Conservation (phyloP, 2,888 invertebrate genomes). For the Diplazon laetatorius region DNA sequence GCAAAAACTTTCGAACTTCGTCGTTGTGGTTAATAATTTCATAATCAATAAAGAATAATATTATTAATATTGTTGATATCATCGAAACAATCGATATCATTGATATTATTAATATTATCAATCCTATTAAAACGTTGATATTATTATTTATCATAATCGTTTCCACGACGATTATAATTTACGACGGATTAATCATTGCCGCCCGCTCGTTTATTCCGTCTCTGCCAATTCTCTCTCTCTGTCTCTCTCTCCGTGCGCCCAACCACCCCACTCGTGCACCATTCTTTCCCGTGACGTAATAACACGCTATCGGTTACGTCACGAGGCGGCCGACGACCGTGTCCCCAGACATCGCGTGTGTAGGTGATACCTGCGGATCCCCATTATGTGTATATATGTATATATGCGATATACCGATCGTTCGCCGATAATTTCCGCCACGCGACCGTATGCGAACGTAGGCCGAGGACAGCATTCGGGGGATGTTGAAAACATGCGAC, state of each 20-base stretch:
- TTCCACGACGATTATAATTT: conserved; percentile 61
- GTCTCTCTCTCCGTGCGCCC: neutral
- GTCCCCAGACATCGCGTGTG: conserved; percentile 61
- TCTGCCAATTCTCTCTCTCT: conserved; percentile 20
- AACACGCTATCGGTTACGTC: conserved; percentile 63
- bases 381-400: no score
- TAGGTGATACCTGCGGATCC: conserved; percentile 45
- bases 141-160: conserved; percentile 25
- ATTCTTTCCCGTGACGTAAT: conserved; percentile 63
- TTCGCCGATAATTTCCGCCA: conserved; percentile 62
- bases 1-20: no score
- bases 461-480: neutral
- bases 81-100: no score
- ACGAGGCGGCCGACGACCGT: conserved; percentile 47
- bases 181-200: conserved; percentile 47
- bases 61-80: no score
- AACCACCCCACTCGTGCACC: no score
- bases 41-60: no score
- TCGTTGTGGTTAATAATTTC: no score
- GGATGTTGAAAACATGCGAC: no score
- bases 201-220: no score
- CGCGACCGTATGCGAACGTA: conserved; percentile 54
- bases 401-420: conserved; percentile 56
- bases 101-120: no score
- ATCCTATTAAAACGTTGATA: no score